A percentile compares a stretch with the other conserved stretches of the same genome.
Conservation (phyloP, 2,113 vertebrate species). For the Sinocyclocheilus anshuiensis region DNA sequence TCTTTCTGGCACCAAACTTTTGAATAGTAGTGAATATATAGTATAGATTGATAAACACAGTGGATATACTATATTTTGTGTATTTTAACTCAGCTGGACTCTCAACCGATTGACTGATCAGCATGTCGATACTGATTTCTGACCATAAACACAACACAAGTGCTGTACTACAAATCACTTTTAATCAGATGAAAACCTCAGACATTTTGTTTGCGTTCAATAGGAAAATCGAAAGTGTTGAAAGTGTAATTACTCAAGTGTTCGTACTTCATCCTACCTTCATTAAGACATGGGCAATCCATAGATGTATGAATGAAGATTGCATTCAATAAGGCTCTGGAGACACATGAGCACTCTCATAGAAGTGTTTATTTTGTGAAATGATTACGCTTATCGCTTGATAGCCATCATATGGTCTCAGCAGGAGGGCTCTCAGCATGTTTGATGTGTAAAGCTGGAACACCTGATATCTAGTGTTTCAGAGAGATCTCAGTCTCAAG, state of each 20-base stretch:
- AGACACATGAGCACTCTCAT: neutral
- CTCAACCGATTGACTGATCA: neutral
- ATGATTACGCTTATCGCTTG: neutral
- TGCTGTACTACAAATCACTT: neutral
- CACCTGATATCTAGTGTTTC: constrained; percentile 26
- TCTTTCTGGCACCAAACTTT: neutral
- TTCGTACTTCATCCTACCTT: constrained; percentile 50
- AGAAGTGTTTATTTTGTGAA: constrained; percentile 29
- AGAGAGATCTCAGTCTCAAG: neutral
- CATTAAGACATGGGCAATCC: constrained; percentile 40
- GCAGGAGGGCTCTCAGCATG: constrained; percentile 20
- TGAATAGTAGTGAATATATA: neutral
- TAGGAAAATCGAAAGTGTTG: constrained; percentile 48
- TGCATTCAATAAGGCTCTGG: constrained; percentile 52
- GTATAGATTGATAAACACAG: neutral
- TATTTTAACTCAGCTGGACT: neutral
- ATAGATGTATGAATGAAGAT: constrained; percentile 55
- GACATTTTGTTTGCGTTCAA: constrained; percentile 50
- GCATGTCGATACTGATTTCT: neutral
- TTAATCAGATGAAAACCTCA: constrained; percentile 43
- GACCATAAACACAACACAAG: neutral
- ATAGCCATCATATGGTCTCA: constrained; percentile 17
- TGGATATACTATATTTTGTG: neutral
- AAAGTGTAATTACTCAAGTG: constrained; percentile 61
- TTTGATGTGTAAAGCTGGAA: constrained; percentile 16